phyloP scores from a whole-genome alignment of 2,797 vertebrate species.

The Lindbergichthys nudifrons region DNA sequence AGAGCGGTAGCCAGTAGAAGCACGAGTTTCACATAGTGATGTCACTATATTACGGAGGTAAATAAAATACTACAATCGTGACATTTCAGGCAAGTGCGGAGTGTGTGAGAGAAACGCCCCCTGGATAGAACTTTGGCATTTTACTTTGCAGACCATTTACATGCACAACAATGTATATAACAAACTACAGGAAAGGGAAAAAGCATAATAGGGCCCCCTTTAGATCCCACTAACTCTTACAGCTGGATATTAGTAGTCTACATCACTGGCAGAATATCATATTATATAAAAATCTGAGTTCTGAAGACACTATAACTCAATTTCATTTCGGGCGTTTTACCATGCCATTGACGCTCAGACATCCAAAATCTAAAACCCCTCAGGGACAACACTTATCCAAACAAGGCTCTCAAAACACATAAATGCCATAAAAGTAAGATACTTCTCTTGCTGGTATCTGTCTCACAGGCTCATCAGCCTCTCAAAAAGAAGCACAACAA shows the following conservation, averaged over 20 bases:
- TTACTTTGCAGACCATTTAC: too few relatives aligned
- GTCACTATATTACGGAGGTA: too few relatives aligned
- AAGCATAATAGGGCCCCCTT: too few relatives aligned
- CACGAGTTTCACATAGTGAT: too few relatives aligned
- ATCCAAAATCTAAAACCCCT: neutral
- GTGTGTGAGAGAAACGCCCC: too few relatives aligned
- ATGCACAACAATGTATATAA: too few relatives aligned
- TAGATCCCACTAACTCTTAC: conserved; percentile 18
- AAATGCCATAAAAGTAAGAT: neutral
- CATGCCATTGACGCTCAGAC: neutral
- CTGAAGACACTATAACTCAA: neutral
- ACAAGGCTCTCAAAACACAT: conserved; percentile 5
- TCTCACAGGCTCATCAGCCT: conserved; percentile 15
- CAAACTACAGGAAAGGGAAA: too few relatives aligned
- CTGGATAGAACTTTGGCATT: too few relatives aligned
- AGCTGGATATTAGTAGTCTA: conserved; percentile 5
- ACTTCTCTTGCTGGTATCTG: neutral
- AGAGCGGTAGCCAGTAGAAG: too few relatives aligned
- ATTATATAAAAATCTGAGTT: neutral
- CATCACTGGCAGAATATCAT: conserved; percentile 4
- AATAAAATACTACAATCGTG: too few relatives aligned
- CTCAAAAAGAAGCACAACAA: conserved; percentile 13
- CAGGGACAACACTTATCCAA: neutral
- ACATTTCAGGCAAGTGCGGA: too few relatives aligned
- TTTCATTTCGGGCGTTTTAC: neutral